A percentile compares a stretch with the other conserved stretches of the same genome.
phyloP scores from a whole-genome alignment of 2,888 invertebrate species.

The Tetanocera ferruginea region DNA sequence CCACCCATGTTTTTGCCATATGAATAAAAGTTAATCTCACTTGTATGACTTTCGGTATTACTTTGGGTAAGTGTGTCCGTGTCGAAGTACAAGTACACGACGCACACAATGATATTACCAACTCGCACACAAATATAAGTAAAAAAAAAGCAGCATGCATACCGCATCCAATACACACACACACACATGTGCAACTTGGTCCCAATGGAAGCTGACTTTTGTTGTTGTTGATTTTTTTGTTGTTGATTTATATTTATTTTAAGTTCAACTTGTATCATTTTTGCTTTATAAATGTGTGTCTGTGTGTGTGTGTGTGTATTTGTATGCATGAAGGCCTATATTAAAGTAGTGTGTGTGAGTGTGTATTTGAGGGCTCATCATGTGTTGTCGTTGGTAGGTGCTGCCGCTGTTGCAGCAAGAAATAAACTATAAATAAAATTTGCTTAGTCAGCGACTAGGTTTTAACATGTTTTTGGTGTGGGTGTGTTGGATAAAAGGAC shows the following conservation, averaged over 20 bases:
- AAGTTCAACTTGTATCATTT: too few species aligned
- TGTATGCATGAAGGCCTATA: not conserved
- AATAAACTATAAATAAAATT: conserved; percentile 11
- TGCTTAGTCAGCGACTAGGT: conserved; percentile 19
- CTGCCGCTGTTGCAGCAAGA: conserved; percentile 13
- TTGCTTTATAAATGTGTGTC: not conserved
- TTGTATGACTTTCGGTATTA: not conserved
- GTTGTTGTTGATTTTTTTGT: too few species aligned
- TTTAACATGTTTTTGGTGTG: not conserved
- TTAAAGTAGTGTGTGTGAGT: not conserved
- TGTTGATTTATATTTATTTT: too few species aligned
- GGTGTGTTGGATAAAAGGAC: not conserved
- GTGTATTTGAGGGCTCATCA: not conserved
- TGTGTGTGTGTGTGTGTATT: not conserved
- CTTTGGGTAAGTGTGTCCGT: too few species aligned
- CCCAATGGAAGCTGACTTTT: too few species aligned
- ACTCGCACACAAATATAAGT: too few species aligned
- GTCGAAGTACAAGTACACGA: too few species aligned
- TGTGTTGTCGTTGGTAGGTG: conserved; percentile 13
- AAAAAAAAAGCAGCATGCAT: too few species aligned
- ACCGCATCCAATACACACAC: too few species aligned
- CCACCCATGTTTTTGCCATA: not conserved
- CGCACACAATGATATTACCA: too few species aligned
- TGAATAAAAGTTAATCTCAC: conserved; percentile 9
- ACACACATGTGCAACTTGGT: too few species aligned